Percentiles rank a stretch among this genome's conserved stretches.
These are phyloP conservation scores for Sipha flava DNA, from an alignment of 1,140 invertebrate species.

Conservation along the genomic window DNA sequence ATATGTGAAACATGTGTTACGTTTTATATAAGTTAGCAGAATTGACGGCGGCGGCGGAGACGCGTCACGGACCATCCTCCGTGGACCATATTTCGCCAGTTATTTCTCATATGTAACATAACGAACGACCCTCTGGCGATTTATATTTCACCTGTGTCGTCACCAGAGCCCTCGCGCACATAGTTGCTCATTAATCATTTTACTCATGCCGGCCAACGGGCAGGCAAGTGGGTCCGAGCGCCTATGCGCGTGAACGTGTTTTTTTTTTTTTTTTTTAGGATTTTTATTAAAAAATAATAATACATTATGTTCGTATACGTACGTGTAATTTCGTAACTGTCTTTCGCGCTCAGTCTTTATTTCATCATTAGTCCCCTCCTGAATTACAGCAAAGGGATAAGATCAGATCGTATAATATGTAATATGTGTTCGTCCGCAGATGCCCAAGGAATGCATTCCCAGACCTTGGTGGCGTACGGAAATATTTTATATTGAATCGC, in stretches of 20 bases:
- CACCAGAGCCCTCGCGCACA: background rate
- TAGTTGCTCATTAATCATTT: conserved; percentile 17
- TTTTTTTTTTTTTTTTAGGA: background rate
- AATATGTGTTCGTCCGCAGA: background rate
- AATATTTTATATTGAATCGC: background rate
- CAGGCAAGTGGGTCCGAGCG: too few relatives aligned
- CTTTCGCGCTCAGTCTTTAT: background rate
- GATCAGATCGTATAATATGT: background rate
- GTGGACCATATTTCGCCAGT: conserved; percentile 5
- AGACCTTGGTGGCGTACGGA: background rate
- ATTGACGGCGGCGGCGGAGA: background rate
- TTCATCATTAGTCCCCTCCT: conserved; percentile 12
- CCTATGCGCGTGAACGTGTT: too few relatives aligned
- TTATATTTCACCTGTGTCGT: conserved; percentile 22
- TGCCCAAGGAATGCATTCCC: background rate
- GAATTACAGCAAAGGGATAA: background rate
- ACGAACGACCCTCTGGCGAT: background rate
- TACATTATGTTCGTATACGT: background rate
- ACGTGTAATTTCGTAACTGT: background rate
- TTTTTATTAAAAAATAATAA: conserved; percentile 20
- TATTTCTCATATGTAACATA: conserved; percentile 4
- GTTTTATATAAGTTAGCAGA: background rate
- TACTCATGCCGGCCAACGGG: background rate
- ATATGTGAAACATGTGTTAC: conserved; percentile 19
- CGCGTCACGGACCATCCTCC: background rate